Evolutionary conservation across 2,888 invertebrate genomes (phyloP).

Genomic region (Papilio gigon): DNA sequence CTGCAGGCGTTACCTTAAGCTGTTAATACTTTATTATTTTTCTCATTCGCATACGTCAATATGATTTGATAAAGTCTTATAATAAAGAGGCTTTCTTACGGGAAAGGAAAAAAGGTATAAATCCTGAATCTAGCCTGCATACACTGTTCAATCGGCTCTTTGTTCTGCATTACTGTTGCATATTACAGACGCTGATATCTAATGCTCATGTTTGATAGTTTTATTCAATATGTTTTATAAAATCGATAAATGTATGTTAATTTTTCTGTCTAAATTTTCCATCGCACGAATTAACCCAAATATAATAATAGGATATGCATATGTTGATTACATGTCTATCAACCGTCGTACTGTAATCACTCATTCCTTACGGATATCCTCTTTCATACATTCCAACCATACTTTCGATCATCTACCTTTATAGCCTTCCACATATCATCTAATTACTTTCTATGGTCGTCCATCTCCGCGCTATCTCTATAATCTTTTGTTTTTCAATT

Average conservation of each 20-base stretch:
- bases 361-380: no score
- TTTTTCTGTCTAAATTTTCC: neutral
- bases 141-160: neutral
- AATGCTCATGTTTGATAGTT: no score
- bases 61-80: neutral
- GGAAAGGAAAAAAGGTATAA: neutral
- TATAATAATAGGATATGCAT: no score
- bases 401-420: no score
- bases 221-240: no score
- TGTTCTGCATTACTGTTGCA: neutral
- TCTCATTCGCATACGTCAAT: neutral
- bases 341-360: no score
- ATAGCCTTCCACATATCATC: no score
- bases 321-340: no score
- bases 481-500: no score
- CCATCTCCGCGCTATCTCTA: no score
- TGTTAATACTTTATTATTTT: constrained; percentile 29
- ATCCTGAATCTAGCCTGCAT: neutral
- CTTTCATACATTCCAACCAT: no score
- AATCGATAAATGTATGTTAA: neutral
- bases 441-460: no score
- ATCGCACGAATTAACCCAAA: neutral
- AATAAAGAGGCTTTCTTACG: neutral
- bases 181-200: neutral
- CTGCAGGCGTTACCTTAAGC: constrained; percentile 51